Conservation (phyloP, 2,113 vertebrate species). For the Cheilinus undulatus region DNA sequence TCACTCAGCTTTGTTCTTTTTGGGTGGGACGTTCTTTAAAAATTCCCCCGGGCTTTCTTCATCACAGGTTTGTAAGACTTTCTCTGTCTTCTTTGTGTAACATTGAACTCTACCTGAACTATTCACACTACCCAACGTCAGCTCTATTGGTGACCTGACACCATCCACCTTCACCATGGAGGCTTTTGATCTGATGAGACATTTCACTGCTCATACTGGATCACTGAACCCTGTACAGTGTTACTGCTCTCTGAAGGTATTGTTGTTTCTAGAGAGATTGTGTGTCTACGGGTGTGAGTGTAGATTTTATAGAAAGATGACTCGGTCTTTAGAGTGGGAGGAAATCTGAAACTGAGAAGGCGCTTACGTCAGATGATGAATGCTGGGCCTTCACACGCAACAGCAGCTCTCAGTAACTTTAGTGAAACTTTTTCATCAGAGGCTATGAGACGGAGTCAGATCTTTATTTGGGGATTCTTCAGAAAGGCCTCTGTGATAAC, state of each 20-base stretch:
- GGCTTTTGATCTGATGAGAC: constrained; percentile 17
- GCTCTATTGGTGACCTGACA: not conserved
- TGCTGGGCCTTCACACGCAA: constrained; percentile 6
- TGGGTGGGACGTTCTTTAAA: not conserved
- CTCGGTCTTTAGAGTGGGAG: constrained; percentile 34
- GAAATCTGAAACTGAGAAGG: constrained; percentile 44
- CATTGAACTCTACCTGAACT: constrained; percentile 29
- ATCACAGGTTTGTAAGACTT: not conserved
- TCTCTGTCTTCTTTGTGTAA: not conserved
- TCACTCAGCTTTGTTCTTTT: no score
- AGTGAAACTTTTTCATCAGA: not conserved
- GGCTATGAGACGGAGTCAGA: no score
- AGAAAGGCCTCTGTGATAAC: no score
- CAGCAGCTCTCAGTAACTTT: not conserved
- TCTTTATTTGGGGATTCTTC: no score
- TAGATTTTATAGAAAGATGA: constrained; percentile 26
- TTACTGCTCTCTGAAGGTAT: not conserved
- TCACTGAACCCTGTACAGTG: constrained; percentile 1
- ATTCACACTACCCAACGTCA: not conserved
- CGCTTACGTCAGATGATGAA: constrained; percentile 20
- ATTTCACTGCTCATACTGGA: not conserved
- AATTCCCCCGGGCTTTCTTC: not conserved
- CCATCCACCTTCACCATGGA: not conserved
- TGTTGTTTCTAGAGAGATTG: constrained; percentile 13
- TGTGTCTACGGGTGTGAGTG: constrained; percentile 4